Base-by-base conservation (phyloP, 2,113 vertebrate species). In the Vulpes ferrilata region DNA sequence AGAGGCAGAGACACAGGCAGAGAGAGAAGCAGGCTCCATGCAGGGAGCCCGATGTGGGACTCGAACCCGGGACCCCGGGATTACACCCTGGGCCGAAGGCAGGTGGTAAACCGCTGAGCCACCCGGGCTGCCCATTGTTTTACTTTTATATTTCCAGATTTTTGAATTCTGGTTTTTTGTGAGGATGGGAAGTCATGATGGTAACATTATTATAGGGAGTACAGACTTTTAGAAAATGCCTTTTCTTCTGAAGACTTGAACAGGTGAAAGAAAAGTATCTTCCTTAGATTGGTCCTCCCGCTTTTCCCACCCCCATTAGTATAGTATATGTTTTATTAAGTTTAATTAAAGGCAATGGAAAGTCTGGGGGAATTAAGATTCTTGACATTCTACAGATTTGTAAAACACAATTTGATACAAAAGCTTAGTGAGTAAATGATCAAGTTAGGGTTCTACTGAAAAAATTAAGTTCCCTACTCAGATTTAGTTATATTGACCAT, bases 171-270 rank as follows among this genome's bases (percentile, higher is more conserved):
- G 0, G 32, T 4, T 93, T 53, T 93, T 62, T 78, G 13, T 96
- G 35, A 64, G 27, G 7, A 60, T 84, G 12, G 67, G 22, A 51
- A 30, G 23, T 86, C 48, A 80, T 35, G 10, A 59, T 78, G 53
- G 22, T 65, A 32, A 8, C 30, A 69, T 69, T 93, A 78, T 84
- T 71, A 87, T 27, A 35, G 69, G 38, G 51, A 79, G 2, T 53
- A 7, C 48, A 79, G 7, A 92, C 9, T 80, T 91, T 48, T 27
- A 76, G 64, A 97, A 95, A 89, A 85, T 62, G 10, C 19, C 20
- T 82, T 90, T 64, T 88, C 19, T 53, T 79, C 79, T 88, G 67
- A 95, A 82, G 67, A 84, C 48, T 91, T n/a, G 76, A 93, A 10
- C 30, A 55, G 12, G 2, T 93, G 17, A 87, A 79, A 51, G 53